Percentiles rank a stretch among this genome's conserved stretches.
phyloP scores from a whole-genome alignment of 2,888 invertebrate genomes.

The Papilio elwesi region DNA sequence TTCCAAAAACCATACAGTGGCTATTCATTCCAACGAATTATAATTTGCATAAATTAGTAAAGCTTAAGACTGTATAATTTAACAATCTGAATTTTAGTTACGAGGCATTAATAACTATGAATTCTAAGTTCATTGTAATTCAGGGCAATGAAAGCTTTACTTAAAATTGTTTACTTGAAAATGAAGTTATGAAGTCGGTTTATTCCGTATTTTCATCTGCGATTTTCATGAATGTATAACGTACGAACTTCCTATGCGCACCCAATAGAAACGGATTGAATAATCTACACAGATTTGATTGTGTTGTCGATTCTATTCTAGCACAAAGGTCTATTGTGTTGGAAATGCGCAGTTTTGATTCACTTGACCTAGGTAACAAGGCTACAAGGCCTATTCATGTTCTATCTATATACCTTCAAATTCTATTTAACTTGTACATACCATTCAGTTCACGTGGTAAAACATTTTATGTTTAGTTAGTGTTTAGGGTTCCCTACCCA shows the following conservation, averaged over 20 bases:
- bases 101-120: conserved; percentile 64
- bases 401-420: neutral
- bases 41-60: conserved; percentile 74
- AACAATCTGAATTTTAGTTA: conserved; percentile 58
- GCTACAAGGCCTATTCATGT: neutral
- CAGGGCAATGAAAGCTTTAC: conserved; percentile 51
- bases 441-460: too few species aligned
- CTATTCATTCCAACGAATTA: conserved; percentile 52
- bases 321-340: conserved; percentile 21
- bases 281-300: conserved; percentile 27
- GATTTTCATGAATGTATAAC: neutral
- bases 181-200: neutral
- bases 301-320: neutral
- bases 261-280: conserved; percentile 34
- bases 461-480: too few species aligned
- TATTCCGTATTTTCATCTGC: neutral
- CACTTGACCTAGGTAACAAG: conserved; percentile 1
- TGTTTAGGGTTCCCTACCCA: too few species aligned
- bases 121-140: conserved; percentile 67
- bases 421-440: too few species aligned
- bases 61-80: conserved; percentile 67
- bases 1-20: conserved; percentile 35
- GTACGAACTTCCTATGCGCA: neutral
- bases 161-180: neutral
- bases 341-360: conserved; percentile 20